Base-by-base conservation (phyloP, 2,888 invertebrate genomes). In the Phortica okadai region DNA sequence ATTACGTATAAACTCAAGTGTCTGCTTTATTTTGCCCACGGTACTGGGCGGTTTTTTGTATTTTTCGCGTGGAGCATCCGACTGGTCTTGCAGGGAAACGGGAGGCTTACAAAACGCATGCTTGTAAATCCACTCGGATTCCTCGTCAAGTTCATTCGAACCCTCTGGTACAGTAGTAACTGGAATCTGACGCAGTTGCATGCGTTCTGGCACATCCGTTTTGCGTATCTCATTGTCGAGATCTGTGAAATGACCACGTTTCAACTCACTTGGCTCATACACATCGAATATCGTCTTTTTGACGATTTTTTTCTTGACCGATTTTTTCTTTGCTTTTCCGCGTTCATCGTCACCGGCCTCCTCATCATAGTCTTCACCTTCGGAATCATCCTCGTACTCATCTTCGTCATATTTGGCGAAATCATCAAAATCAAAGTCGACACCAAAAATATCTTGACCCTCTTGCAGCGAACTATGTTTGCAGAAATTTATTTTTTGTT, bases 391-490 rank as follows among this genome's bases (percentile, higher is more conserved):
- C 85, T 97, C 96, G 79, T 96, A 96, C 77, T 91, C 91, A 81
- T 97, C 97, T 74, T 97, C 96, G 6, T 95, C 97, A 88, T 96
- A 96, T 88, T 96, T 96, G 74, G 95, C 95, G 91, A 97, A 96
- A 82, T 97, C 97, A 78, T 97, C 97, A 89, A 96, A 97, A 89
- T 97, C 98, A 92, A 99, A 99, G 91, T 99, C 99, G n/a, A 99
- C 98, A 44, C 99, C 99, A 90, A 99, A 99, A 82, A 99, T 98
- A 90, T 99, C 99, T 91, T 99, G 98, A 74, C 99, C 99, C 91
- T 99, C 98, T 94, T 99, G 98, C 21, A 99, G 92, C 0, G 97
- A 97, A 11, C 95, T 96, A 69, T 45, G 10, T 45, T 45, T 8
- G 45, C 6, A 8, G 10, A 6, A 45, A 6, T 45, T 10, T 45